phyloP scores from a whole-genome alignment of 2,888 invertebrate genomes.

The Cataglyphis livida region DNA sequence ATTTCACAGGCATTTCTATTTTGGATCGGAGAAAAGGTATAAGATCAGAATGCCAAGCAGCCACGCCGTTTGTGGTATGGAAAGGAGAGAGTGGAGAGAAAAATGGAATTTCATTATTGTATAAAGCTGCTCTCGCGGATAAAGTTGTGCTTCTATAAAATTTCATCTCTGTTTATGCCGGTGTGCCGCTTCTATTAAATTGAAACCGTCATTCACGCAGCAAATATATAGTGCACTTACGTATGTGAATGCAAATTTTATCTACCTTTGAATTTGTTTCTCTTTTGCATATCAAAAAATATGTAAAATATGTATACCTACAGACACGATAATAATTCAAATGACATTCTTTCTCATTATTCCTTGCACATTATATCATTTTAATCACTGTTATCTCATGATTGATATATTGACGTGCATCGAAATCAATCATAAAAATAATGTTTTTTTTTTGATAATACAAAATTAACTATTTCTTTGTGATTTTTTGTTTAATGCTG shows the following conservation, averaged over 20 bases:
- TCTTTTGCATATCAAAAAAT: neutral
- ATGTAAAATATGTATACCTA: neutral
- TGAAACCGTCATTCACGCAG: conserved; percentile 49
- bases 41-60: conserved; percentile 46
- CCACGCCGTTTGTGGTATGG: conserved; percentile 23
- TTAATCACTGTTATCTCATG: neutral
- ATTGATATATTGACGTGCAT: neutral
- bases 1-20: conserved; percentile 42
- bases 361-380: neutral
- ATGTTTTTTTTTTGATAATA: neutral
- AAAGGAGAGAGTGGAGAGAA: conserved; percentile 32
- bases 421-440: neutral
- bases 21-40: conserved; percentile 26
- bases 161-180: conserved; percentile 45
- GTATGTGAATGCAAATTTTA: conserved; percentile 19
- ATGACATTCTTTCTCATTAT: neutral
- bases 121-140: conserved; percentile 42
- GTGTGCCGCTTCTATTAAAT: conserved; percentile 46
- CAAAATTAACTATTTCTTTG: neutral
- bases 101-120: conserved; percentile 64
- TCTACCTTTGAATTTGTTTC: conserved; percentile 31
- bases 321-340: neutral
- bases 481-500: neutral
- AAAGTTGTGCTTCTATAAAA: conserved; percentile 32
- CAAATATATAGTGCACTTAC: conserved; percentile 1